Percentiles rank a stretch among this genome's conserved stretches.
Conservation (phyloP, 2,797 vertebrate genomes). For the Falco concolor region DNA sequence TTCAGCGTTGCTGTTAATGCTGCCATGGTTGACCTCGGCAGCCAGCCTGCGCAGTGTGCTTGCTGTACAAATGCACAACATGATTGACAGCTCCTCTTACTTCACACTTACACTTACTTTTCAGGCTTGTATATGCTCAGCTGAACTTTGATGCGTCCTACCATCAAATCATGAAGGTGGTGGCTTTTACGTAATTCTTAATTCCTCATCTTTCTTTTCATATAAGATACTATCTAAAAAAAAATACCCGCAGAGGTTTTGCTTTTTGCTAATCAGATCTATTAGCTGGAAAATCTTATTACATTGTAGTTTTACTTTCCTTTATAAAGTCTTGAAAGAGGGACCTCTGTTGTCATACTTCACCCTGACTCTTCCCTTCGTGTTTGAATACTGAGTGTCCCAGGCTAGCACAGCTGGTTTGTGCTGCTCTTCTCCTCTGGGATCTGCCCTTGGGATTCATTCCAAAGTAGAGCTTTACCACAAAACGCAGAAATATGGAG, state of each 20-base stretch:
- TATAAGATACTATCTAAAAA: neutral
- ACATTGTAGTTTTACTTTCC: neutral
- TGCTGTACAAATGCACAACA: neutral
- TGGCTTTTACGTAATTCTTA: neutral
- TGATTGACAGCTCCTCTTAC: neutral
- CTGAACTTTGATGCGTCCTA: neutral
- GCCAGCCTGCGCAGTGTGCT: neutral
- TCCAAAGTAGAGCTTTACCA: neutral
- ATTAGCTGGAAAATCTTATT: slow-evolving; percentile 21
- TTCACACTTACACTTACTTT: neutral
- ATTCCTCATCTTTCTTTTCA: slow-evolving; percentile 1
- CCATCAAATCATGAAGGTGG: neutral
- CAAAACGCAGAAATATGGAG: neutral
- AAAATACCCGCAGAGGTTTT: neutral
- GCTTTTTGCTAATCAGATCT: slow-evolving; percentile 5
- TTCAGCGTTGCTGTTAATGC: neutral
- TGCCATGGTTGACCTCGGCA: neutral
- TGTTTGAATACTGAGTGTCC: neutral
- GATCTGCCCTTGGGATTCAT: neutral
- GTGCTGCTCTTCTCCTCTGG: neutral
- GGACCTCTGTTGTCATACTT: neutral
- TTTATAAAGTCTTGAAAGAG: neutral
- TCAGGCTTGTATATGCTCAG: neutral
- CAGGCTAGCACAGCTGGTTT: neutral
- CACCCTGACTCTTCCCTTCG: neutral